Evolutionary conservation across 2,797 vertebrate species (phyloP).

Genomic region (Pogonophryne albipinna): DNA sequence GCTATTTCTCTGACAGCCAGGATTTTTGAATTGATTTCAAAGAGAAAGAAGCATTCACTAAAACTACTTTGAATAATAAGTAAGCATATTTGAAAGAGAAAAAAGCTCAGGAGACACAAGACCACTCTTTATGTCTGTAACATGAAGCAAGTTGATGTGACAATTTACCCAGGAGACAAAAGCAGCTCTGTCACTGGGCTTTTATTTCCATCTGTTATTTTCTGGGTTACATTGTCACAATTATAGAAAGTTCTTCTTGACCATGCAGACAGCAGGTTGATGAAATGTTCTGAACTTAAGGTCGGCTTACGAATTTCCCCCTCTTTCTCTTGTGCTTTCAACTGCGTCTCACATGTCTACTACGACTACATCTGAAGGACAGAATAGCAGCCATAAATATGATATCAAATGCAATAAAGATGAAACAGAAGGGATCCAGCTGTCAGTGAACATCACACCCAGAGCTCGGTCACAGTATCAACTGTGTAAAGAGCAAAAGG

Average conservation of each 20-base stretch:
- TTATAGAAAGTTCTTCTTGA: not conserved
- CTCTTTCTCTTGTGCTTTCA: not conserved
- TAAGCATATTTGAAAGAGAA: slow-evolving; percentile 35
- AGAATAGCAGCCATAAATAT: not conserved
- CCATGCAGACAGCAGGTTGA: not conserved
- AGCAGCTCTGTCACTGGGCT: slow-evolving; percentile 4
- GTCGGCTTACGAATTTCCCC: not conserved
- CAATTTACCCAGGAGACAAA: slow-evolving; percentile 16
- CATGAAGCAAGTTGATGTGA: slow-evolving; percentile 24
- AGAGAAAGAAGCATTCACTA: slow-evolving; percentile 25
- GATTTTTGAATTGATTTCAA: slow-evolving; percentile 59
- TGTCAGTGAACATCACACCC: not conserved
- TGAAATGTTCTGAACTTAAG: not conserved
- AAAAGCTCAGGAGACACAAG: slow-evolving; percentile 3
- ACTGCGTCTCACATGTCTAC: slow-evolving; percentile 2
- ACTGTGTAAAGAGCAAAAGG: no score
- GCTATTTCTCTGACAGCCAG: slow-evolving; percentile 54
- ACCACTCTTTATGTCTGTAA: slow-evolving; percentile 10
- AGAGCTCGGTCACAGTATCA: not conserved
- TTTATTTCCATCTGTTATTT: not conserved
- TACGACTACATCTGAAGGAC: not conserved
- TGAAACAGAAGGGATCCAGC: not conserved
- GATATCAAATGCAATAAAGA: not conserved
- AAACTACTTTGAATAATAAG: slow-evolving; percentile 52
- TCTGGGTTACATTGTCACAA: not conserved